Conservation (phyloP, 2,888 invertebrate genomes). For the Clunio marinus region DNA sequence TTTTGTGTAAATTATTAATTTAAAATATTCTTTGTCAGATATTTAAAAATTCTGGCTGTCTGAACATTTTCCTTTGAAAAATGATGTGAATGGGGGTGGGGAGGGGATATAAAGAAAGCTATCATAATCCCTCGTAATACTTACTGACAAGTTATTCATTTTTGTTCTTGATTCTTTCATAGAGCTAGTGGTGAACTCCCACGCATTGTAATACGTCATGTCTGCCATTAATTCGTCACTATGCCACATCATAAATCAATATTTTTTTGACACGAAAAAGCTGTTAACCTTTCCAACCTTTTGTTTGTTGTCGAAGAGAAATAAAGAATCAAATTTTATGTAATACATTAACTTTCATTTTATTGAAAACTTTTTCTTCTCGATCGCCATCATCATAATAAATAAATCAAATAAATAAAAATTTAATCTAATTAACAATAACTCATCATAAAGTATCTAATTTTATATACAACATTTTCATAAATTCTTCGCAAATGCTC, state of each 20-base stretch:
- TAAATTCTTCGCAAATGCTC: slow-evolving; percentile 6
- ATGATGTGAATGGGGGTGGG: no score
- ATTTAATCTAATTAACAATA: slow-evolving; percentile 10
- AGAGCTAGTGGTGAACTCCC: background rate
- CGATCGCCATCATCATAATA: background rate
- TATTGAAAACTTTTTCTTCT: background rate
- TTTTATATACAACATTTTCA: background rate
- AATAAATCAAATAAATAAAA: slow-evolving; percentile 10
- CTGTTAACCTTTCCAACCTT: background rate
- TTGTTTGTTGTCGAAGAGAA: background rate
- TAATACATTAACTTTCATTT: background rate
- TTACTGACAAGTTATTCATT: no score
- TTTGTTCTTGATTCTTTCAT: no score
- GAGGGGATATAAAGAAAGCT: no score
- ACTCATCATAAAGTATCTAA: background rate
- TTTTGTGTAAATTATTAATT: no score
- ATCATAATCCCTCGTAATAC: no score
- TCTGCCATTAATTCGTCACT: background rate
- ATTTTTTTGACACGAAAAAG: no score
- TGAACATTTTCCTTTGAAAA: no score
- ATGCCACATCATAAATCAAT: background rate
- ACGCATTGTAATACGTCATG: background rate
- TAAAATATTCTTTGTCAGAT: no score
- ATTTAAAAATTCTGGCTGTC: no score
- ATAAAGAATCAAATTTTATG: background rate